Conservation (phyloP, 1,140 invertebrate genomes). For the Bombus difficillimus region DNA sequence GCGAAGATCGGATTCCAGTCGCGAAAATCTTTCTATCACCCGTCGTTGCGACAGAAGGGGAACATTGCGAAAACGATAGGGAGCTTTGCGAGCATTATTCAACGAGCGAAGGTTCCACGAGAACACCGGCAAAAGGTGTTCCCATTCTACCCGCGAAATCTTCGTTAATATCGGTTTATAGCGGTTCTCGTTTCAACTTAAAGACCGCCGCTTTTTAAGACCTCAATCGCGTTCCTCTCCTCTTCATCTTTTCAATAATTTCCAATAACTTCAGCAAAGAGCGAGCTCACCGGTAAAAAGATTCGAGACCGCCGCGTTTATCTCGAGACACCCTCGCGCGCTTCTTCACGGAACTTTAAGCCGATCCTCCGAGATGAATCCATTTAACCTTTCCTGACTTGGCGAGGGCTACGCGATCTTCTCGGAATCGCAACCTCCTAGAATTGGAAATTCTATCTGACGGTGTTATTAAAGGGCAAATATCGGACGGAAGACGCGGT, state of each 20-base stretch:
- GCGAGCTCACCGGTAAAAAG: background rate
- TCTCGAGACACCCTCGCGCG: background rate
- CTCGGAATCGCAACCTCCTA: background rate
- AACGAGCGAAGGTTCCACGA: background rate
- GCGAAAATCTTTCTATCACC: constrained; percentile 34
- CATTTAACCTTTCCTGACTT: constrained; percentile 7
- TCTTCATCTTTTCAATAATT: constrained; percentile 14
- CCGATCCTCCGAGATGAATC: background rate
- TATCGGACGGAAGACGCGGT: constrained; percentile 39
- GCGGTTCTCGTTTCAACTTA: background rate
- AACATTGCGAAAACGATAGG: background rate
- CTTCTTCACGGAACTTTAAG: background rate
- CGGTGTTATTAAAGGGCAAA: constrained; percentile 54
- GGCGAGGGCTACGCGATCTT: background rate
- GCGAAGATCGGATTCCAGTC: constrained; percentile 12
- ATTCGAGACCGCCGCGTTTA: background rate
- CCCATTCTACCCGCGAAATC: background rate
- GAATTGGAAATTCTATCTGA: constrained; percentile 61
- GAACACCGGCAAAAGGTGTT: background rate
- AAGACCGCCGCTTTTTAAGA: background rate
- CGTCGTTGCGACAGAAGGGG: background rate
- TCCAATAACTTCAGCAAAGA: background rate
- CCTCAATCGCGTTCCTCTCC: background rate
- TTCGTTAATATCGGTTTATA: constrained; percentile 26
- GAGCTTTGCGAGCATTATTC: constrained; percentile 10